Percentiles rank a stretch among this genome's conserved stretches.
These are phyloP conservation scores for Triplophysa bombifrons DNA, from an alignment of 2,797 vertebrate species.

Conservation along the genomic window DNA sequence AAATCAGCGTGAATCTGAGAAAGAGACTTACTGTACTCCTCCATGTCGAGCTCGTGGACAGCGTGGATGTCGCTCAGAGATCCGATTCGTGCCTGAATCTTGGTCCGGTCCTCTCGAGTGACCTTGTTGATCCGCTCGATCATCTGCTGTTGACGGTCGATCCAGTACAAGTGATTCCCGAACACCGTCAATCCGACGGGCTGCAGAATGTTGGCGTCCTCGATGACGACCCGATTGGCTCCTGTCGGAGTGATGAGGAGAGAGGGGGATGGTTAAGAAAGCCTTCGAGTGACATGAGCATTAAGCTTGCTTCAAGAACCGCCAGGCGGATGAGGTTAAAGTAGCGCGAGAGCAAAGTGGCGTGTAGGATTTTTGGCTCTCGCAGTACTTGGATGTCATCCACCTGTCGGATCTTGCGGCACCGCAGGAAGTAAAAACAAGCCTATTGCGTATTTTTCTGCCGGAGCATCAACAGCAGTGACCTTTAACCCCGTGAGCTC, in stretches of 20 bases:
- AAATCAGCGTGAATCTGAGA: no score
- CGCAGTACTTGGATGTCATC: no score
- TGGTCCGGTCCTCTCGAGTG: conserved; percentile 89
- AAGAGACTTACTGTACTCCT: conserved; percentile 87
- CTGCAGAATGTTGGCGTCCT: conserved; percentile 96
- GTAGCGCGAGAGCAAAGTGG: no score
- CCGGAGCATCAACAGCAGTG: not conserved
- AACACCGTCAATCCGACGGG: conserved; percentile 95
- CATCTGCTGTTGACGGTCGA: conserved; percentile 98
- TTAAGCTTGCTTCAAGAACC: no score
- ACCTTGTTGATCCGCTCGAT: conserved; percentile 96
- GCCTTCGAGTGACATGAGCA: conserved; percentile 24
- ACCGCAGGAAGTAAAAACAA: no score
- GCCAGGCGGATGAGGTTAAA: no score
- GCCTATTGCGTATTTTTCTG: no score
- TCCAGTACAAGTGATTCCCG: conserved; percentile 95
- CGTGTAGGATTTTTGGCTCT: no score
- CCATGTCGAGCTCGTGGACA: conserved; percentile 88
- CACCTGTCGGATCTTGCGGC: no score
- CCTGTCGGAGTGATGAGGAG: conserved; percentile 69
- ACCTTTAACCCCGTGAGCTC: conserved; percentile 51
- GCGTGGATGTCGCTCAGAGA: conserved; percentile 96
- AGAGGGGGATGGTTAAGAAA: conserved; percentile 8
- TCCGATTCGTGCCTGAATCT: conserved; percentile 94
- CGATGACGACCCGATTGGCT: conserved; percentile 91